Evolutionary conservation across 2,888 invertebrate genomes (phyloP), one percentile per base, ranked within the genome.

Genomic region (Microchrysa polita): DNA sequence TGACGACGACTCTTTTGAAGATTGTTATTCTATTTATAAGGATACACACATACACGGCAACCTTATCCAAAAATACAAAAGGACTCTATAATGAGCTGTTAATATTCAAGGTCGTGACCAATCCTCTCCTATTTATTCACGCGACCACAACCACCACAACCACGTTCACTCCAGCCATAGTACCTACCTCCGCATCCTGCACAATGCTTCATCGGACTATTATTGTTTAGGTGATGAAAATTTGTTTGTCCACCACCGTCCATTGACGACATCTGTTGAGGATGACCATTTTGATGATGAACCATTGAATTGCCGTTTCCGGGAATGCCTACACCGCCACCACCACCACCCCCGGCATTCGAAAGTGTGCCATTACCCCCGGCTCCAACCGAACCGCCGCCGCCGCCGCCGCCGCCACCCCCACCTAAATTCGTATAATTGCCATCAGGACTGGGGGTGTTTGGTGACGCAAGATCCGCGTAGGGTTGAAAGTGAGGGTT

Each of bases 401-500:
- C 73, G 57, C 12, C 44, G 1, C 72, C 74, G 1, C 72, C 74
- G 10, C 74, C 74, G 73, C 75, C 74, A 73, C 81, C 82, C 75
- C 83, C 83, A 77, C 82, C 83, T 78, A 83, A 83, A 76, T 85
- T 84, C 71, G 85, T 86, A 82, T 88, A 90, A 85, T 89, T 90
- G 79, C 89, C 88, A 84, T 90, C 91, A 79, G 91, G 91, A 80
- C 90, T 90, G 78, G 90, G 89, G 83, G 90, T 90, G 86, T 91
- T 91, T 79, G 91, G 91, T 81, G 91, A 90, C 86, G 90, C 90
- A 79, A 91, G 88, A 87, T 91, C 91, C 87, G 90, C 88, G 87
- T 91, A 91, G 86, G 91, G 90, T 88, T 92, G 92, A 89, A 92
- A 93, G 87, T 92, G 92, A 87, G 93, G 92, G 91, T 93, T 93